These are phyloP conservation scores for Graphium colonna DNA, from an alignment of 2,888 invertebrate genomes.

Conservation along the genomic window DNA sequence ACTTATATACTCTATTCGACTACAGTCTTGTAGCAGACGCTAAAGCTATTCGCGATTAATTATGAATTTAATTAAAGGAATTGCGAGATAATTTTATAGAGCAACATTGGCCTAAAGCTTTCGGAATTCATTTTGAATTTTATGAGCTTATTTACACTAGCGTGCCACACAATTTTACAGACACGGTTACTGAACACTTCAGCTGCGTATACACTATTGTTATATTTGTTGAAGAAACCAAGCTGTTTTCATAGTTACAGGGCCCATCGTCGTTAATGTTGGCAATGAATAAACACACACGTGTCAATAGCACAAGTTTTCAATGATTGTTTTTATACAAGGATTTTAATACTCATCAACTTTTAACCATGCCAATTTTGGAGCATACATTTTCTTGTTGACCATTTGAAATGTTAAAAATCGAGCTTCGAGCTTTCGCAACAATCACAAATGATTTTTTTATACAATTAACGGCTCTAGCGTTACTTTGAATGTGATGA, in stretches of 20 bases:
- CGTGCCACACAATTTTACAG: slow-evolving; percentile 14
- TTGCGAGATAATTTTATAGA: slow-evolving; percentile 2
- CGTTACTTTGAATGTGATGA: slow-evolving; percentile 46
- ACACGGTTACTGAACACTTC: slow-evolving; percentile 3
- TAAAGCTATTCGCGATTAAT: not conserved
- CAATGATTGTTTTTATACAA: slow-evolving; percentile 52
- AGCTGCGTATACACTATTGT: slow-evolving; percentile 20
- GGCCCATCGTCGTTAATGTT: slow-evolving; percentile 11
- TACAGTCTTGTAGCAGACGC: not conserved
- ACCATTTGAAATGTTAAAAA: slow-evolving; percentile 17
- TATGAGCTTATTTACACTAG: slow-evolving; percentile 71
- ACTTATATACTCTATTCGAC: not conserved
- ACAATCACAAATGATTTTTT: slow-evolving; percentile 4
- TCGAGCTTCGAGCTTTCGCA: not conserved
- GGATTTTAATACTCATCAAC: slow-evolving; percentile 63
- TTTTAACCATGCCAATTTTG: slow-evolving; percentile 64
- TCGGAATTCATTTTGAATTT: slow-evolving; percentile 48
- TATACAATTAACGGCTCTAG: slow-evolving; percentile 32
- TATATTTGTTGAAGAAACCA: slow-evolving; percentile 21
- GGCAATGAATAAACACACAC: not conserved
- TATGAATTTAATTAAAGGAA: not conserved
- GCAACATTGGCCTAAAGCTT: slow-evolving; percentile 58
- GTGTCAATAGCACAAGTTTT: slow-evolving; percentile 19
- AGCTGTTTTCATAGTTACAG: slow-evolving; percentile 20
- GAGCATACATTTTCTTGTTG: slow-evolving; percentile 28